A percentile compares a stretch with the other conserved stretches of the same genome.
Evolutionary conservation across 2,113 vertebrate species (phyloP).

Genomic region (Scalopus aquaticus): DNA sequence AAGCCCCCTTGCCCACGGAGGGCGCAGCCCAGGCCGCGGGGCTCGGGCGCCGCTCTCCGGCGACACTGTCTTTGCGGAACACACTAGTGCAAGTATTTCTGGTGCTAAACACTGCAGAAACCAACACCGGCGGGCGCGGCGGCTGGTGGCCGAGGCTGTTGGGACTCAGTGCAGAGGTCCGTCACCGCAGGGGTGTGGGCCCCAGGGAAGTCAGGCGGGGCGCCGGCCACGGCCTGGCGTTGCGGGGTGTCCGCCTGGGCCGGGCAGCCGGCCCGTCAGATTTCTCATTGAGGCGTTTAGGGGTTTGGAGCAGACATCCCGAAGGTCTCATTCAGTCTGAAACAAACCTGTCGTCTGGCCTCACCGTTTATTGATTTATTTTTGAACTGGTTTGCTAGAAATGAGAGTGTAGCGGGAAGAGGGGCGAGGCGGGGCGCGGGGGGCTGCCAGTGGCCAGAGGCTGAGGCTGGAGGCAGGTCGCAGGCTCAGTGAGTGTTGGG

Average conservation of each 20-base stretch:
- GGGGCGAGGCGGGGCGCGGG: neutral
- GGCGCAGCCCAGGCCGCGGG: too few relatives aligned
- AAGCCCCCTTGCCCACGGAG: neutral
- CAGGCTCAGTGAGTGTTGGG: too few relatives aligned
- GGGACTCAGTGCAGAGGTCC: neutral
- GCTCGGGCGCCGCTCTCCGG: too few relatives aligned
- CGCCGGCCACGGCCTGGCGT: neutral
- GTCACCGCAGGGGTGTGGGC: too few relatives aligned
- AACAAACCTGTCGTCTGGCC: neutral
- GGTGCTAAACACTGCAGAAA: conserved; percentile 70
- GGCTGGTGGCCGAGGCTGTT: neutral
- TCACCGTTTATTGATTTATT: neutral
- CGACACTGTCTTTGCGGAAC: conserved; percentile 2
- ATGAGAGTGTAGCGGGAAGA: neutral
- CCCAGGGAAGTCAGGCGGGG: neutral
- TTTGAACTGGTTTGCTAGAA: neutral
- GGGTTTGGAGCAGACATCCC: neutral
- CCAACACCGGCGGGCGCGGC: neutral
- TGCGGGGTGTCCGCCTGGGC: too few relatives aligned
- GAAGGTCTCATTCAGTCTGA: neutral
- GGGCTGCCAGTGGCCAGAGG: neutral
- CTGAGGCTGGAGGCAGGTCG: neutral
- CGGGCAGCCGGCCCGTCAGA: too few relatives aligned
- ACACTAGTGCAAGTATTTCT: conserved; percentile 56
- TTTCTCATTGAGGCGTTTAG: neutral